Conservation (phyloP, 23 tunicate genomes). For the Trididemnum clinides region DNA sequence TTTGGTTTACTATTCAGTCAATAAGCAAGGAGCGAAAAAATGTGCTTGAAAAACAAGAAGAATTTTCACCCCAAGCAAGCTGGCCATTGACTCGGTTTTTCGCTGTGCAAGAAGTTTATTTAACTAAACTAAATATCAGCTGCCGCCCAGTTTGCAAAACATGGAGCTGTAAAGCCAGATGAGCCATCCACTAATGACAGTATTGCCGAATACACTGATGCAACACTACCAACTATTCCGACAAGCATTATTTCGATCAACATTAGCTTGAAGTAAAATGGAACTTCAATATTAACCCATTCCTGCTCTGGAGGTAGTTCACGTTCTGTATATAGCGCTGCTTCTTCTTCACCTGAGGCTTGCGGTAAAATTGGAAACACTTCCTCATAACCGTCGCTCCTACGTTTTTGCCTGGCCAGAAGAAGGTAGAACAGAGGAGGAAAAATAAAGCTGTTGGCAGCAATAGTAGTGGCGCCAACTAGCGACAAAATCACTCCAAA, state of each 20-base stretch:
- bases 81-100: too few species aligned
- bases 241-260: constrained; percentile 73
- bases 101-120: too few species aligned
- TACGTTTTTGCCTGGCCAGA: constrained; percentile 41
- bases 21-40: too few species aligned
- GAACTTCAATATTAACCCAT: constrained; percentile 56
- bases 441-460: constrained; percentile 80
- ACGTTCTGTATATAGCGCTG: not conserved
- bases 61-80: too few species aligned
- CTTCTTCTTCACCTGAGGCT: not conserved
- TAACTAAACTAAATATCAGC: too few species aligned
- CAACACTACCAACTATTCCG: constrained; percentile 75
- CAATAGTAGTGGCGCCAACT: constrained; percentile 76
- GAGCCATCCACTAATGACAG: constrained; percentile 54
- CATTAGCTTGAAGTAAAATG: constrained; percentile 47
- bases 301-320: not conserved
- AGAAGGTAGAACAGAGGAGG: constrained; percentile 93
- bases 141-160: constrained; percentile 66
- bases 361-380: too few species aligned
- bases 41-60: too few species aligned
- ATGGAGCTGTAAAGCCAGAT: constrained; percentile 88
- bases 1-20: too few species aligned
- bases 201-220: constrained; percentile 67
- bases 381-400: not conserved
- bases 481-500: constrained; percentile 79